Conservation (phyloP, 2,888 invertebrate species). For the Netelia virgata region DNA sequence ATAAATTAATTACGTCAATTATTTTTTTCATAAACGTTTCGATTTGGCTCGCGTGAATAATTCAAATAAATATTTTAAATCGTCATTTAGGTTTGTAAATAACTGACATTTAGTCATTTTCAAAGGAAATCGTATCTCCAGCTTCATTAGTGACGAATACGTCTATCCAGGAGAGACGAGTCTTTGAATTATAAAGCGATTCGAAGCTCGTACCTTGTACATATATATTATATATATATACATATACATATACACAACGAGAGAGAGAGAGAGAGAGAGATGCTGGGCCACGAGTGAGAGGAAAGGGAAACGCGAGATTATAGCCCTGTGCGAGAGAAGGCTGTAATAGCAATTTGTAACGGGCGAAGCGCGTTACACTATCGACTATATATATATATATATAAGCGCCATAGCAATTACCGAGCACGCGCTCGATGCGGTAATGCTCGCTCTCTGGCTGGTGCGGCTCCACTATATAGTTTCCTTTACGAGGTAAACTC, state of each 20-base stretch:
- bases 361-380: conserved; percentile 53
- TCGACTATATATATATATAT: conserved; percentile 45
- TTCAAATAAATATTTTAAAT: too few species aligned
- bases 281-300: neutral
- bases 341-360: conserved; percentile 59
- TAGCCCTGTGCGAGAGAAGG: conserved; percentile 52
- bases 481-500: conserved; percentile 62
- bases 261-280: neutral
- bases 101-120: too few species aligned
- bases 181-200: conserved; percentile 45
- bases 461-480: conserved; percentile 7
- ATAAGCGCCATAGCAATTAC: conserved; percentile 50
- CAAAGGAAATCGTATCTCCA: neutral
- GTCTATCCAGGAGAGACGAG: neutral
- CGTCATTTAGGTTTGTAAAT: too few species aligned
- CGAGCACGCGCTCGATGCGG: conserved; percentile 51
- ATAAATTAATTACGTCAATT: too few species aligned
- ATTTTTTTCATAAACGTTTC: too few species aligned
- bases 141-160: conserved; percentile 7
- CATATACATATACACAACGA: neutral
- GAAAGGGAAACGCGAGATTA: conserved; percentile 48
- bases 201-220: conserved; percentile 33
- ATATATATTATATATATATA: conserved; percentile 3
- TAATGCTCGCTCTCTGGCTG: conserved; percentile 39
- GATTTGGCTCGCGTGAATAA: too few species aligned